Evolutionary conservation across 1,140 invertebrate genomes (phyloP).

Genomic region (Drosophila leontia): DNA sequence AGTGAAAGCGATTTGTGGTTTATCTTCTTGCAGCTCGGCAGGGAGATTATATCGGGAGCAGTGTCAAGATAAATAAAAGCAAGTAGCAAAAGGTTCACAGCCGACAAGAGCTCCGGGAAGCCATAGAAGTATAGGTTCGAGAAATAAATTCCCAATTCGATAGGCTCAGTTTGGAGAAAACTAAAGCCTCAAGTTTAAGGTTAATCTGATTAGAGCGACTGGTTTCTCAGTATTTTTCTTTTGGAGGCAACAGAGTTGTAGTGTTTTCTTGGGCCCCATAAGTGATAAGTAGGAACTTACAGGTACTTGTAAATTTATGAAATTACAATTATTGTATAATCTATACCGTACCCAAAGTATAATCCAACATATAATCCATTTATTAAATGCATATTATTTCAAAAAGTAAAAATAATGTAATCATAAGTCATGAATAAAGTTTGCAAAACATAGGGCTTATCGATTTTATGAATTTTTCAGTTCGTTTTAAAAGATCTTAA

Average conservation of each 20-base stretch:
- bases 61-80: constrained; percentile 24
- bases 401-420: not conserved
- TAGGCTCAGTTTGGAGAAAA: not conserved
- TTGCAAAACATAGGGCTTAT: constrained; percentile 8
- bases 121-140: constrained; percentile 2
- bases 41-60: constrained; percentile 24
- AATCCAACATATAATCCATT: too few relatives aligned
- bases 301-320: not conserved
- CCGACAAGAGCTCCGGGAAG: constrained; percentile 5
- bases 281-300: not conserved
- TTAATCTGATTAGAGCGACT: constrained; percentile 24
- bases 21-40: constrained; percentile 40
- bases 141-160: constrained; percentile 9
- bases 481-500: constrained; percentile 12
- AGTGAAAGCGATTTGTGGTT: constrained; percentile 70
- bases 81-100: constrained; percentile 5
- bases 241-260: not conserved
- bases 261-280: not conserved
- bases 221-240: not conserved
- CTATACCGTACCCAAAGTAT: too few relatives aligned
- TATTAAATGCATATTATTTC: too few relatives aligned
- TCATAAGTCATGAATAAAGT: not conserved
- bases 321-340: not conserved
- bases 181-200: constrained; percentile 21
- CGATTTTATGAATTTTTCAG: not conserved